Conservation (phyloP, 2,797 vertebrate species). For the Amblyopsis hoosieri region DNA sequence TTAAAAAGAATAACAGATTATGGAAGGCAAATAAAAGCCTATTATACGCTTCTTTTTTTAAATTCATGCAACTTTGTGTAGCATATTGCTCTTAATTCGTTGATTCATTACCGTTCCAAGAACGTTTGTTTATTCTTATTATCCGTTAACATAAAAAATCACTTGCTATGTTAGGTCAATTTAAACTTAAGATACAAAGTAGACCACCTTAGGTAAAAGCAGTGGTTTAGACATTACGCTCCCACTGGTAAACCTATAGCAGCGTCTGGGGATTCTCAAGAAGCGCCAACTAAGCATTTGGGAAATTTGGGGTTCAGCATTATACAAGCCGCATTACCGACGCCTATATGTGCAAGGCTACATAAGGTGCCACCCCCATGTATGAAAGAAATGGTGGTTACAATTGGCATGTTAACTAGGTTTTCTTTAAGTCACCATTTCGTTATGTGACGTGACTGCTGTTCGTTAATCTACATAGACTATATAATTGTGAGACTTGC, state of each 20-base stretch:
- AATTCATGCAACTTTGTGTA: not conserved
- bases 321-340: conserved; percentile 50
- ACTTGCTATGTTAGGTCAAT: too few species aligned
- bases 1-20: too few species aligned
- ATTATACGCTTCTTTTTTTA: not conserved
- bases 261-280: conserved; percentile 9
- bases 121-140: not conserved
- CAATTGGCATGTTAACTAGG: too few species aligned
- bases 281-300: conserved; percentile 41
- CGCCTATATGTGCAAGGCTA: too few species aligned
- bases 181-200: too few species aligned
- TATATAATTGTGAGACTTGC: too few species aligned
- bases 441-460: too few species aligned
- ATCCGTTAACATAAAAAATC: too few species aligned
- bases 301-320: conserved; percentile 45
- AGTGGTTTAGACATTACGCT: conserved; percentile 9
- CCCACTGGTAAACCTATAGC: not conserved
- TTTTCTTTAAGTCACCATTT: too few species aligned
- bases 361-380: too few species aligned
- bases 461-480: too few species aligned
- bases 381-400: too few species aligned
- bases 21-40: not conserved
- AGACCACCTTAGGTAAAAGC: not conserved
- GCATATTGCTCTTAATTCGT: conserved; percentile 2
- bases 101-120: conserved; percentile 19